Evolutionary conservation across 2,797 vertebrate species (phyloP).

Genomic region (Bradypodion ventrale): DNA sequence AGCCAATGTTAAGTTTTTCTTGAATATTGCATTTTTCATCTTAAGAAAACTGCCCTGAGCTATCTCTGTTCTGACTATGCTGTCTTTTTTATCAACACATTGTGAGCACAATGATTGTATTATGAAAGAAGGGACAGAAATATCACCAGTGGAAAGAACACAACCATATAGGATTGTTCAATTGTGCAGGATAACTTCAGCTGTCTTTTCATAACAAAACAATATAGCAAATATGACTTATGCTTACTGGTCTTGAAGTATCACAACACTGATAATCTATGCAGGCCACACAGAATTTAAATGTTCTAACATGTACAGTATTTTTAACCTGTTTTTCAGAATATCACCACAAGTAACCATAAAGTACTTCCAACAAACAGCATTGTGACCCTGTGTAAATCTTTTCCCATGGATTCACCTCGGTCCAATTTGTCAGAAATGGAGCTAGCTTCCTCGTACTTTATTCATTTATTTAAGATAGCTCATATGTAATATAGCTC

Average conservation of each 20-base stretch:
- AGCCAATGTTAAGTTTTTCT: too few relatives aligned
- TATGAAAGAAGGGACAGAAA: neutral
- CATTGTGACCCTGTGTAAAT: neutral
- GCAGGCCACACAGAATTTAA: neutral
- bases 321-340: neutral
- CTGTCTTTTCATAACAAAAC: neutral
- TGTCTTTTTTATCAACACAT: neutral
- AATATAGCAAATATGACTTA: neutral
- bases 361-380: neutral
- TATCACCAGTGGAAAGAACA: neutral
- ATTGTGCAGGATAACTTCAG: neutral
- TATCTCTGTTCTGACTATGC: too few relatives aligned
- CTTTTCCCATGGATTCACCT: neutral
- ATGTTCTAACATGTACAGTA: neutral
- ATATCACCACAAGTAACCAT: neutral
- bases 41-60: too few relatives aligned
- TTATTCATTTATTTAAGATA: neutral
- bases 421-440: neutral
- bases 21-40: too few relatives aligned
- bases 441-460: neutral
- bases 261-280: too few relatives aligned
- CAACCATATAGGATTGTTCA: neutral
- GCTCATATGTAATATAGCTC: neutral
- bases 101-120: constrained; percentile 10
- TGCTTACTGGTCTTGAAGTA: neutral